These are phyloP conservation scores for Typhlichthys eigenmanni DNA, from an alignment of 2,797 vertebrate genomes.

Conservation along the genomic window DNA sequence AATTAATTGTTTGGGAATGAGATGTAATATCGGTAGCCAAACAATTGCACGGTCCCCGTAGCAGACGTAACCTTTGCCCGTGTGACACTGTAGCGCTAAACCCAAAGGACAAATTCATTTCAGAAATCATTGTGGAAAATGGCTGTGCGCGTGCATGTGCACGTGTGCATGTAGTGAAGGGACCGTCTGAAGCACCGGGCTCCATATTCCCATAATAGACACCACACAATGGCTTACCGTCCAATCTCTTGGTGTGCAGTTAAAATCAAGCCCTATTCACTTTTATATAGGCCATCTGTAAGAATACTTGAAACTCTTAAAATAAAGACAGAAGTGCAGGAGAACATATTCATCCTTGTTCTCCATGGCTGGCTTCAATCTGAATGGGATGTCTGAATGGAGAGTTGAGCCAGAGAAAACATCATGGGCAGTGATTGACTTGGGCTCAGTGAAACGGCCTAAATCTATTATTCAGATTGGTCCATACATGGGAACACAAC, in stretches of 20 bases:
- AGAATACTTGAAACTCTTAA: constrained; percentile 72
- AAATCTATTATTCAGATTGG: constrained; percentile 55
- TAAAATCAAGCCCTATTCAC: constrained; percentile 70
- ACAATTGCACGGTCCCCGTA: constrained; percentile 44
- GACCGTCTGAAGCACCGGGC: constrained; percentile 49
- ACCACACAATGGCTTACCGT: constrained; percentile 60
- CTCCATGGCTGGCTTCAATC: constrained; percentile 56
- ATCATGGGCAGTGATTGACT: constrained; percentile 50
- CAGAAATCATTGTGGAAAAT: constrained; percentile 53
- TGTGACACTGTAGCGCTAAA: constrained; percentile 26
- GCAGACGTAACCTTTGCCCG: constrained; percentile 37
- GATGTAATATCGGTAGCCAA: constrained; percentile 47
- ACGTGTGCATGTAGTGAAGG: neutral
- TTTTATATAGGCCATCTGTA: constrained; percentile 76
- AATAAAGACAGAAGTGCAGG: constrained; percentile 68
- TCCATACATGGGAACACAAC: constrained; percentile 2
- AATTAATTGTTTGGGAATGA: constrained; percentile 29
- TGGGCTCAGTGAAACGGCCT: constrained; percentile 39
- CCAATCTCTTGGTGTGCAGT: constrained; percentile 63
- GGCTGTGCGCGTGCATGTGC: constrained; percentile 17
- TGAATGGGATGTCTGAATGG: constrained; percentile 60
- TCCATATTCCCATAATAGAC: constrained; percentile 66
- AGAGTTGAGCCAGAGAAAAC: constrained; percentile 50
- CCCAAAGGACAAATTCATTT: constrained; percentile 56
- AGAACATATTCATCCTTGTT: constrained; percentile 59